Base-by-base conservation (phyloP, 2,113 vertebrate genomes). In the Polypterus bichir region DNA sequence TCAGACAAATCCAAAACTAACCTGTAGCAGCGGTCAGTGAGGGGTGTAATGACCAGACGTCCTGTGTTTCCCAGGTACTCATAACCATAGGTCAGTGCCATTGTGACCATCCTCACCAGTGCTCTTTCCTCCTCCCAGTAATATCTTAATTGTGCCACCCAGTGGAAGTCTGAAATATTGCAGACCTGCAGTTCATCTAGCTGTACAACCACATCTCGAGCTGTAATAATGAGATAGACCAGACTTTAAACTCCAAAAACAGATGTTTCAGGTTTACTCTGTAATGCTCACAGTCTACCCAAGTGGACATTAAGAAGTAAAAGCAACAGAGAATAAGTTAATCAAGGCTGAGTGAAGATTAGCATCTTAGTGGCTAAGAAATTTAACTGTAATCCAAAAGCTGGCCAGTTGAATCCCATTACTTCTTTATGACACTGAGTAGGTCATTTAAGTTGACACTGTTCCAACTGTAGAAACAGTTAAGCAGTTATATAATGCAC, bases 111-210 rank as follows among this genome's bases (percentile, higher is more conserved):
- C 47, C 61, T 57, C 5, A 72, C 65, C 47, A 65, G 9, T 7
- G 65, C 54, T 46, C 56, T 66, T 48, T 51, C 62, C 27, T 67
- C 60, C 47, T 70, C 70, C 70, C 68, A 72, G 10, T 70, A 72
- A 60, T 70, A 69, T 27, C 70, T 61, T 44, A 70, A 56, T 55
- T 72, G 70, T 47, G 68, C 62, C 47, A 72, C 69, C 70, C 70
- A 72, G 46, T 52, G 62, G 52, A 72, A 72, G 57, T 72, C 65
- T 5, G 63, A 54, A 4, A 11, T 65, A n/a, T 44, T 59, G 11
- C 44, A 11, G 7, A 70, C 60, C 7, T 57, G 60, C 48, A 8
- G 53, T 3, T 53, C 49, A 7, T 48, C 60, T 51, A 72, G 48
- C 57, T 56, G 66, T 54, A 48, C 51, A 47, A 72, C 68, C 51